Evolutionary conservation across 2,113 vertebrate genomes (phyloP).

Genomic region (Catagonus wagneri): DNA sequence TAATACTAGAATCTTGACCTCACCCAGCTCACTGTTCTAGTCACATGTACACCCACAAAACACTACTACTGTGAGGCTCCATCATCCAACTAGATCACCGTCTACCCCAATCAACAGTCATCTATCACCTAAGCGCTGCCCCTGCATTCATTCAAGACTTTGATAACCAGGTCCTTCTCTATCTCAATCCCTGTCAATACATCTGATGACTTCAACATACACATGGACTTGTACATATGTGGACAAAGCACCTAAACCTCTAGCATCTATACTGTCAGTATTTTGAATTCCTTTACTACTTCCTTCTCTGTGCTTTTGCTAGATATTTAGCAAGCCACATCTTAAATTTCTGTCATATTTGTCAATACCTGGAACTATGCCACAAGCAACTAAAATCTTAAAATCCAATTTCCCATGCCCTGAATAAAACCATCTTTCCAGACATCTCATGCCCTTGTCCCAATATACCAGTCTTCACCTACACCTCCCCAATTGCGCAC

Average conservation of each 20-base stretch:
- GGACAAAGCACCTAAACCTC: neutral
- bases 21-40: neutral
- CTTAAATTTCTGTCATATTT: neutral
- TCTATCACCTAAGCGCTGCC: neutral
- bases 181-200: neutral
- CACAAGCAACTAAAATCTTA: neutral
- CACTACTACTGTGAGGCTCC: neutral
- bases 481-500: neutral
- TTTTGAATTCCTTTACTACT: neutral
- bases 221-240: neutral
- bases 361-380: neutral
- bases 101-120: neutral
- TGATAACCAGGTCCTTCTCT: neutral
- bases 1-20: neutral
- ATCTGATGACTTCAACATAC: neutral
- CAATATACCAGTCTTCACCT: neutral
- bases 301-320: neutral
- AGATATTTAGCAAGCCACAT: neutral
- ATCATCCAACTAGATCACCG: neutral
- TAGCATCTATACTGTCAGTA: neutral
- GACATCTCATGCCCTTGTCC: neutral
- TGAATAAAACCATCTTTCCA: neutral
- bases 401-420: neutral
- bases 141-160: neutral
- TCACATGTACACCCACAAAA: neutral